Base-by-base conservation (phyloP, 2,113 vertebrate genomes). In the Sylvilagus bachmani region DNA sequence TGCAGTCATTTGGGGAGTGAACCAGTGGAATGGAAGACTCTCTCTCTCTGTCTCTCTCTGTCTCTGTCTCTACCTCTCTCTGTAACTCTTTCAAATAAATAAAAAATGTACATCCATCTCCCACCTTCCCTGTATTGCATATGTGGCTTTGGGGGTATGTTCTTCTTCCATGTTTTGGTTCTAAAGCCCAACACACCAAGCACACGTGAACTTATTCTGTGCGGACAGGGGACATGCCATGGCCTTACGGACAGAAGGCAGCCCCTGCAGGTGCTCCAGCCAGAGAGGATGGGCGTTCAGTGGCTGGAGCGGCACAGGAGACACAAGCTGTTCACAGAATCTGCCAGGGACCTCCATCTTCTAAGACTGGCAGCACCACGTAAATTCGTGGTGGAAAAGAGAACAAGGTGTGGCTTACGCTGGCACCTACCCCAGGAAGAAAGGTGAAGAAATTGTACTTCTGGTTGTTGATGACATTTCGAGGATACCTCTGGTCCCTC, bases 401-500 rank as follows among this genome's bases (percentile, higher is more conserved):
- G 89, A 31, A 81, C 61, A 12, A 19, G 3, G 13, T 24, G 0
- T 0, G 0, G 0, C 10, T 78, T 64, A 3, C 0, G 6, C 10
- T 33, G 29, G 0, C 22, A 94, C 99, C 92, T 96, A 99, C 99
- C 98, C 99, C 99, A 49, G 99, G 99, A 27, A 99, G 99, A 85
- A 99, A 99, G 33, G 99, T 99, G 96, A 99, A 99, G 89, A 99
- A 99, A 98, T 99, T 99, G 98, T 99, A 99, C 97, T 99, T 99
- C 98, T 99, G 99, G 91, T 99, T 99, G 98, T 99, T 99, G 98
- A 99, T 99, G 97, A 99, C 99, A 97, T 99, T 99, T 96, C 99
- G 98, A 53, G 99, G 99, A 97, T 99, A 99, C 25, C 99, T 98
- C 98, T 99, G 99, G 36, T 99, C 99, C 97, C 99, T 98, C 97